These are phyloP conservation scores for Emmelina monodactyla DNA, from an alignment of 2,888 invertebrate species.

Conservation along the genomic window DNA sequence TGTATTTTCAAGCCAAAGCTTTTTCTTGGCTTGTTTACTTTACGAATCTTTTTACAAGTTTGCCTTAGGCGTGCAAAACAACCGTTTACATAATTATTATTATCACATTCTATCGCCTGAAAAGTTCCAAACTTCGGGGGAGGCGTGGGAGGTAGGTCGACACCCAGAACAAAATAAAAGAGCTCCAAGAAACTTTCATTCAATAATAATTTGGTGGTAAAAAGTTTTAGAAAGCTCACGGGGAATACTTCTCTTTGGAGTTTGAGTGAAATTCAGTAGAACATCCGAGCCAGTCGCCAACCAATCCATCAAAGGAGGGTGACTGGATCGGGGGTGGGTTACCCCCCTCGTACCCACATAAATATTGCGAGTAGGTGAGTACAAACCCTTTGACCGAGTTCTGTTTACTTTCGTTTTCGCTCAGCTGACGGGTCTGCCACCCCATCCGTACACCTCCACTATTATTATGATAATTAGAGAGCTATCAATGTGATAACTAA, in stretches of 20 bases:
- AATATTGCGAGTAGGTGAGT: conserved; percentile 67
- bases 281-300: conserved; percentile 60
- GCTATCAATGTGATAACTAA: conserved; percentile 43
- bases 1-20: no score
- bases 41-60: no score
- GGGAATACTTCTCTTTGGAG: conserved; percentile 45
- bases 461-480: conserved; percentile 64
- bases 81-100: neutral
- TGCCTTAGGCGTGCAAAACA: no score
- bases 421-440: conserved; percentile 62
- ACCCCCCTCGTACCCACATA: conserved; percentile 55
- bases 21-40: no score
- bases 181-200: conserved; percentile 51
- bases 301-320: conserved; percentile 66
- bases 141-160: conserved; percentile 15
- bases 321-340: conserved; percentile 52
- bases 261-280: conserved; percentile 53
- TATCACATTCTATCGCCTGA: neutral
- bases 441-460: conserved; percentile 46
- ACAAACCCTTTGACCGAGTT: conserved; percentile 69
- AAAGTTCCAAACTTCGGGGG: neutral
- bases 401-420: conserved; percentile 68
- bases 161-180: conserved; percentile 49
- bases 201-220: conserved; percentile 53
- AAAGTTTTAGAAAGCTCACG: conserved; percentile 43